Percentiles rank a stretch among this genome's conserved stretches.
These are phyloP conservation scores for Ariopsis seemanni DNA, from an alignment of 2,113 vertebrate genomes.

Conservation along the genomic window DNA sequence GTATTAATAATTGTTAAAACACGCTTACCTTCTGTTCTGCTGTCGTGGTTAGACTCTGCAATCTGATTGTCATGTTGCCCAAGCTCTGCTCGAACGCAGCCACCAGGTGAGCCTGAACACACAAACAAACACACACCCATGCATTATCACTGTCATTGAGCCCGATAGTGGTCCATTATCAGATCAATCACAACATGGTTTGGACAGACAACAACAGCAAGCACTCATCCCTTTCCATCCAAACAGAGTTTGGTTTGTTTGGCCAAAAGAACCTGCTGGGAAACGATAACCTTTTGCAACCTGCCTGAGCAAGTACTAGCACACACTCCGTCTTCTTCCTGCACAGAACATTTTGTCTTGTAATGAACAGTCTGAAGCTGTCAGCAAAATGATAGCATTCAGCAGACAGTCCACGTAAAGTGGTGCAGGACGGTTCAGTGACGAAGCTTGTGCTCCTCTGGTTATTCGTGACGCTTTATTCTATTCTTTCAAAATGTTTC, in stretches of 20 bases:
- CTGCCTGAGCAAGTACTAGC: constrained; percentile 10
- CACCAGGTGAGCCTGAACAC: constrained; percentile 83
- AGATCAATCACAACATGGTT: neutral
- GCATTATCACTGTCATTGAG: neutral
- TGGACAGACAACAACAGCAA: neutral
- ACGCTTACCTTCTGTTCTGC: constrained; percentile 85
- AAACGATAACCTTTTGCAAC: constrained; percentile 22
- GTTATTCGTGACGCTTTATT: neutral
- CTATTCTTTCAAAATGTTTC: neutral
- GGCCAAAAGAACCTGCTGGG: constrained; percentile 26
- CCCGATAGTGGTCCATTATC: neutral
- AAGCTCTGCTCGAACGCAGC: constrained; percentile 89
- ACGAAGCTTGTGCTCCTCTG: neutral
- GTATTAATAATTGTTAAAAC: neutral
- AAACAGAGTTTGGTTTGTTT: neutral
- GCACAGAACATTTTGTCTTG: neutral
- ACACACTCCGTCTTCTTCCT: neutral
- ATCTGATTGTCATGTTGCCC: constrained; percentile 84
- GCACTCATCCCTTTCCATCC: neutral
- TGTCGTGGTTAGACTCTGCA: constrained; percentile 85
- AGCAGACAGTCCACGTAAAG: neutral
- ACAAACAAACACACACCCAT: constrained; percentile 32
- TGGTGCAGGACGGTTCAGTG: neutral
- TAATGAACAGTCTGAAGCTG: neutral
- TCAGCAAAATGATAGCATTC: neutral